Percentiles rank a stretch among this genome's conserved stretches.
phyloP scores from a whole-genome alignment of 92 coral and sea anemone species.

The Isaurus tuberculatus region DNA sequence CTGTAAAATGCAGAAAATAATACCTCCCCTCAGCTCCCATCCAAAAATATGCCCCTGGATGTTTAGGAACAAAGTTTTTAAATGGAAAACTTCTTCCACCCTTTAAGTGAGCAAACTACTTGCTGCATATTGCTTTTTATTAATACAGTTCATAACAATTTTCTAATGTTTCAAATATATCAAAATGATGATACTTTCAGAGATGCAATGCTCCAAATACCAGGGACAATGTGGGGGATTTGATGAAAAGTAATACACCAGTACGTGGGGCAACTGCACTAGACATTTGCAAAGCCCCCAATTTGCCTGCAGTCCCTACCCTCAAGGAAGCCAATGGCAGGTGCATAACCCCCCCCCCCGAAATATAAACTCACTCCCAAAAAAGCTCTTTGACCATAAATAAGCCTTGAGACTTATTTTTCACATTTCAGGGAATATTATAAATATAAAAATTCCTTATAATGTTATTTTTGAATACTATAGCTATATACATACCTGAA shows the following conservation, averaged over 20 bases:
- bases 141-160: not conserved
- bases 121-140: slow-evolving; percentile 2
- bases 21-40: not conserved
- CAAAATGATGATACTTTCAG: not conserved
- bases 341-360: slow-evolving; percentile 6
- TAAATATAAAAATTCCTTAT: not conserved
- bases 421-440: not conserved
- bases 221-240: slow-evolving; percentile 3
- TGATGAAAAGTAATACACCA: not conserved
- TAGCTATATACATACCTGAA: slow-evolving; percentile 11
- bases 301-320: slow-evolving; percentile 7
- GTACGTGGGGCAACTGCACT: slow-evolving; percentile 7
- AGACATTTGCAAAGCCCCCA: not conserved
- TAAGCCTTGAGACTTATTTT: slow-evolving; percentile 9
- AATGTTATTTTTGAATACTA: not conserved
- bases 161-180: not conserved
- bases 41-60: not conserved
- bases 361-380: not conserved
- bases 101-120: not conserved
- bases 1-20: too few relatives aligned
- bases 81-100: slow-evolving; percentile 2
- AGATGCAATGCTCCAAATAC: slow-evolving; percentile 1
- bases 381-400: not conserved
- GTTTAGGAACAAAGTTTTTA: not conserved
- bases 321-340: not conserved